Base-by-base conservation (phyloP, 92 coral and sea anemone species). In the Epizoanthus rinbou region DNA sequence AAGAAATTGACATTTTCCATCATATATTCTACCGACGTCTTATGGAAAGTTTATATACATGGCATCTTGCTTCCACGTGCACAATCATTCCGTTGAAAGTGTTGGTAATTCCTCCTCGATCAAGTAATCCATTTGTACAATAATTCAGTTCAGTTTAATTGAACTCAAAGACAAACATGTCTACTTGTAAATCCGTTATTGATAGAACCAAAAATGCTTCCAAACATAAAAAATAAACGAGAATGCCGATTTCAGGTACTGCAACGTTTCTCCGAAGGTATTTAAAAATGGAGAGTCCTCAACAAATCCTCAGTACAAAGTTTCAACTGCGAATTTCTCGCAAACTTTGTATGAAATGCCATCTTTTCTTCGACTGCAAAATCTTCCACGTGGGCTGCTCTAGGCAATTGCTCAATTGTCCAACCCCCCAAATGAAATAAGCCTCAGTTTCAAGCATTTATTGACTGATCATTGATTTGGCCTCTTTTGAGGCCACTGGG, bases 341-440 rank as follows among this genome's bases (percentile, higher is more conserved):
- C 45, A 3, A 74, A 74, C 65, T 56, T 74, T 24, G 80, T 74
- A 74, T 74, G 80, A 74, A 74, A 74, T 24, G 64, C 80, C 80
- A 24, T 74, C 22, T 74, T 56, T 47, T 74, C 18, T 47, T 74
- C 65, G 64, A 28, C 37, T 74, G 64, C 80, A 54, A 69, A 69
- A 69, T 50, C 37, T n/a, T 74, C 65, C 80, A 74, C 25, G 64
- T 74, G 65, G 64, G 65, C 80, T 74, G 80, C 80, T 56, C 65
- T 74, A 56, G 80, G 64, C 52, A 54, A 52, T 54, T 74, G 80
- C 80, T 74, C 80, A 74, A 74, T 56, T 74, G 80, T 57, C 50
- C 8, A 28, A 74, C 64, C 23, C 59, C 79, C 80, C 65, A 74
- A 74, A 54, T 56, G 24, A 53, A 13, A 74, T 54, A 74, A 74